Evolutionary conservation across 2,888 invertebrate species (phyloP), one percentile per base, ranked within the genome.

Genomic region (Oligia latruncula): DNA sequence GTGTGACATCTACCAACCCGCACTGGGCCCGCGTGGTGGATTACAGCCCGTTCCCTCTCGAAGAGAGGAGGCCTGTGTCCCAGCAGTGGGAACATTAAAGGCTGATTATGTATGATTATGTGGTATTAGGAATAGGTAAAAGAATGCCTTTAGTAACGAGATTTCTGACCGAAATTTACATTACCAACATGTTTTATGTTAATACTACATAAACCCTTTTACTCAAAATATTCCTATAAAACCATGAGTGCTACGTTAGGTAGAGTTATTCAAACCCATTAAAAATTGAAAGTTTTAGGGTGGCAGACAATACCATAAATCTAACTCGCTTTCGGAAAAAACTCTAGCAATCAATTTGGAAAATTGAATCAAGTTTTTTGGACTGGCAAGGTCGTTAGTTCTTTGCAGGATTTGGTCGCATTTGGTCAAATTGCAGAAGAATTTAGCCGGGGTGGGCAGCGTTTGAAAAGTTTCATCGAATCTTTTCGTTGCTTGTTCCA

Each of bases 151-250:
- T 58, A 49, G 60, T 71, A 52, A 43, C 40, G 9, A 35, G 5
- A 43, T 79, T 80, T n/a, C 52, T 29, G 15, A 71, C 5, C 29
- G 1, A 35, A 67, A 52, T 62, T 55, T 52, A 66, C 43, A 73
- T 52, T 70, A 74, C 23, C 40, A 66, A 71, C 74, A 71, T 66
- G 55, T 66, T 85, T 70, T 73, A 82, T 58, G 43, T 55, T 66
- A 67, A 64, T 74, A 58, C 4, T 17, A n/a, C 74, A 71, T 67
- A 70, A 82, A 66, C 40, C 81, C 49, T 85, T 85, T 80, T 85
- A 58, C n/a, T 60, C 17, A 64, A 66, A 74, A 64, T 73, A 68
- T 64, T 72, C 20, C 17, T 40, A 71, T 80, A 49, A 80, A 74
- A 74, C 71, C 46, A 81, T 64, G 74, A 82, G 40, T 65, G 52